Evolutionary conservation across 2,888 invertebrate species (phyloP).

Genomic region (Loripinus fragilis): DNA sequence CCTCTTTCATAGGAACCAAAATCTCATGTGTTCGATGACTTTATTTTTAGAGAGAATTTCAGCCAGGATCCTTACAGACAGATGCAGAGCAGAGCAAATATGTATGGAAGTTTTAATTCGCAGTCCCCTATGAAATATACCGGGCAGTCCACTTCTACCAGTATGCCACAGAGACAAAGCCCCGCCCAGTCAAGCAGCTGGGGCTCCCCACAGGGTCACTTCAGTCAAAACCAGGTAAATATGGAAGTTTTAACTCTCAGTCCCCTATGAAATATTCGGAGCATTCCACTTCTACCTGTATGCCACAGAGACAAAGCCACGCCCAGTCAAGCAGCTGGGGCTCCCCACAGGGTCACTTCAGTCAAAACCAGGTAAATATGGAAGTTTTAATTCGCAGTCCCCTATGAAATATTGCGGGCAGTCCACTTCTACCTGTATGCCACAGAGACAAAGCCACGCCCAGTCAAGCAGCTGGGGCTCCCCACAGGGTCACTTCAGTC

Average conservation of each 20-base stretch:
- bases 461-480: constrained; percentile 69
- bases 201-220: constrained; percentile 71
- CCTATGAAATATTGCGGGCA: constrained; percentile 75
- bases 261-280: constrained; percentile 74
- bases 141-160: constrained; percentile 66
- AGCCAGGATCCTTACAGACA: constrained; percentile 57
- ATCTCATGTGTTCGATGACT: no score
- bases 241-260: constrained; percentile 66
- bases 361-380: constrained; percentile 70
- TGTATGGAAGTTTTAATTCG: constrained; percentile 68
- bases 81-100: constrained; percentile 58
- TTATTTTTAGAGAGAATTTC: constrained; percentile 50
- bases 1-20: no score
- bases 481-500: constrained; percentile 68
- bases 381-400: constrained; percentile 65
- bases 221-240: constrained; percentile 69
- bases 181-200: constrained; percentile 71
- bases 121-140: constrained; percentile 75
- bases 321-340: constrained; percentile 70
- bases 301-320: constrained; percentile 74
- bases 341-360: constrained; percentile 69
- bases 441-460: constrained; percentile 73
- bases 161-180: constrained; percentile 72
- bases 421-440: constrained; percentile 66
- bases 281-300: constrained; percentile 66